Evolutionary conservation across 2,797 vertebrate species (phyloP), one percentile per base, ranked within the genome.

Genomic region (Oreonectes daqikongensis): DNA sequence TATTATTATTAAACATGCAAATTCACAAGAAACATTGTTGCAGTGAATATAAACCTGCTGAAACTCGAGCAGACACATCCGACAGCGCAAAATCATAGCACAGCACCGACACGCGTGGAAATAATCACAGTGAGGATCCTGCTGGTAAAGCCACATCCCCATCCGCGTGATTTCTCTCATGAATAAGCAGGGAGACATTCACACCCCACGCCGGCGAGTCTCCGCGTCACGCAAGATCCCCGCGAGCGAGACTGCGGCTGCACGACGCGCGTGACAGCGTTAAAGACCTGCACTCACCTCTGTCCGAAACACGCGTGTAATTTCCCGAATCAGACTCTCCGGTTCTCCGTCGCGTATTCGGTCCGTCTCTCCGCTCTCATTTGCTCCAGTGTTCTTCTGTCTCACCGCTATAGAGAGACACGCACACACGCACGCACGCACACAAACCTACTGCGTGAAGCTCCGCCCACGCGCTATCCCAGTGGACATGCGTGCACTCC

Each of bases 371-470:
- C 79, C 78, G 82, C 24, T 80, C 82, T 83, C 80, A 82, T 86
- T 65, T 69, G 84, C 85, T 81, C 76, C 85, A 80, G 90, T 88
- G 83, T 4, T 24, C 52, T 57, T 75, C 61, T 42, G 61, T 57
- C 38, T 57, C 72, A 6, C 64, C 40, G 69, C 69, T 71, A 38
- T 38, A 30, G 90, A 90, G 61, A 89, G 59, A 80, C 84, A 22
- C 85, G 6, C 32, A 32, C 32, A 32, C 32, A 32, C 32, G 6
- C 32, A 32, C 32, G 6, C 32, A 32, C 84, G 22, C 85, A 75
- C 52, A 84, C 81, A 70, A 88, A 69, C 81, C 79, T 90, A 85
- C 89, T 83, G 81, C 70, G 38, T 72, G 82, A 79, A 40, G 8
- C 85, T 88, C 89, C 85, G 87, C 91, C 83, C 66, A 18, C 30